Base-by-base conservation (phyloP, 2,113 vertebrate species). In the Falco punctatus region DNA sequence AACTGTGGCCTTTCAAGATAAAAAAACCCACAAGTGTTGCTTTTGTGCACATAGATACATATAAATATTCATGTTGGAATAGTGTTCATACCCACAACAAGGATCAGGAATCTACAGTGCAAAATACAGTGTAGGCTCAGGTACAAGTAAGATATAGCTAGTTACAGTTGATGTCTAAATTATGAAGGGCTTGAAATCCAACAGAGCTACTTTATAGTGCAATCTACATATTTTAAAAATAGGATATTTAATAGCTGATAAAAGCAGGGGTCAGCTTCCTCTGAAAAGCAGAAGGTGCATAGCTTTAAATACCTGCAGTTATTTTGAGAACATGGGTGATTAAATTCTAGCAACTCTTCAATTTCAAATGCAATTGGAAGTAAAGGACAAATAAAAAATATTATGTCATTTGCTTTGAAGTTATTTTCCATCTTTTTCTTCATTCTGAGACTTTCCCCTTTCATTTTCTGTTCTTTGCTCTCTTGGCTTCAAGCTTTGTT, bases 281-380 rank as follows among this genome's bases (percentile, higher is more conserved):
- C 58, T 88, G 95, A 94, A 97, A 97, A 82, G 38, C 65, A 70
- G 88, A 58, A 84, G 77, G 87, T 94, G 88, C 84, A 81, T 49
- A 78, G 65, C 57, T 97, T 93, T 94, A 91, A 92, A 97, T 95
- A 96, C 91, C 86, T 97, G 86, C 90, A 97, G 97, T 96, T 97
- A 96, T 94, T 97, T 91, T 94, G 80, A 95, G 97, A 96, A 77
- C 89, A 75, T 44, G 62, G 71, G 95, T 85, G 90, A 98, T 96
- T 97, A 85, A 88, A 93, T 95, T 97, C 92, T 83, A 94, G 94
- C 95, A 96, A 94, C 82, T 92, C 93, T 90, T 94, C 94, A 95
- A 96, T 96, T 98, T 98, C 92, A 97, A 94, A 96, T 91, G 79
- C 28, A 94, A 92, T 77, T 94, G 40, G 20, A 90, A 94, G 26